A percentile compares a stretch with the other conserved stretches of the same genome.
Conservation (phyloP, 2,113 vertebrate species). For the Prochilodus magdalenae region DNA sequence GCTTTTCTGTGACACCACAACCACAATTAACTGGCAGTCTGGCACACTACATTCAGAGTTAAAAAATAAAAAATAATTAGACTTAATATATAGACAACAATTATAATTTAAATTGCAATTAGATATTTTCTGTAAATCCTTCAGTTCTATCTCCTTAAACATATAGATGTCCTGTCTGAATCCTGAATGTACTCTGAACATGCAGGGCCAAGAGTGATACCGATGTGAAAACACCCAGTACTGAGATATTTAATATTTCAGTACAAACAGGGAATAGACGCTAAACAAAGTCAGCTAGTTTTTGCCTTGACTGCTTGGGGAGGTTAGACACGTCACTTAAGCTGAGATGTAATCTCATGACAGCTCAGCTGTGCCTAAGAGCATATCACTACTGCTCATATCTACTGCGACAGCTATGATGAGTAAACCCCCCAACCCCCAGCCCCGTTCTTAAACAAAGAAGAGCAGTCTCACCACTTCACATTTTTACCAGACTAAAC, state of each 20-base stretch:
- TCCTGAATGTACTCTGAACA: background rate
- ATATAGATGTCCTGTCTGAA: background rate
- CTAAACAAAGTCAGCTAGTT: slow-evolving; percentile 56
- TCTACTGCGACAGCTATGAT: slow-evolving; percentile 67
- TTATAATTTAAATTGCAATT: too few relatives aligned
- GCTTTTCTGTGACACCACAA: too few relatives aligned
- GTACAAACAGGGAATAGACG: background rate
- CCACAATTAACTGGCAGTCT: too few relatives aligned
- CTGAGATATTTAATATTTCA: background rate
- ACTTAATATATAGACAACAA: too few relatives aligned
- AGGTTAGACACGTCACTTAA: slow-evolving; percentile 61
- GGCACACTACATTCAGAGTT: too few relatives aligned
- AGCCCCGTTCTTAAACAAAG: slow-evolving; percentile 25
- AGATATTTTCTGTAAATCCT: too few relatives aligned
- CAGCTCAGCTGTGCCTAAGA: slow-evolving; percentile 60
- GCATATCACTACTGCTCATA: slow-evolving; percentile 62
- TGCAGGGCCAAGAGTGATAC: background rate
- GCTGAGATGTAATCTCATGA: slow-evolving; percentile 64
- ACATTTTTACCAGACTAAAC: background rate
- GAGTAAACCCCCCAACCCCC: too few relatives aligned
- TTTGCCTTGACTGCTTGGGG: slow-evolving; percentile 55
- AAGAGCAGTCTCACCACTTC: slow-evolving; percentile 53
- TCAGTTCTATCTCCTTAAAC: background rate
- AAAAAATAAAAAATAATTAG: too few relatives aligned
- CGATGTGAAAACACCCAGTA: too few relatives aligned